Base-by-base conservation (phyloP, 2,888 invertebrate genomes). In the Eristalis intricaria region DNA sequence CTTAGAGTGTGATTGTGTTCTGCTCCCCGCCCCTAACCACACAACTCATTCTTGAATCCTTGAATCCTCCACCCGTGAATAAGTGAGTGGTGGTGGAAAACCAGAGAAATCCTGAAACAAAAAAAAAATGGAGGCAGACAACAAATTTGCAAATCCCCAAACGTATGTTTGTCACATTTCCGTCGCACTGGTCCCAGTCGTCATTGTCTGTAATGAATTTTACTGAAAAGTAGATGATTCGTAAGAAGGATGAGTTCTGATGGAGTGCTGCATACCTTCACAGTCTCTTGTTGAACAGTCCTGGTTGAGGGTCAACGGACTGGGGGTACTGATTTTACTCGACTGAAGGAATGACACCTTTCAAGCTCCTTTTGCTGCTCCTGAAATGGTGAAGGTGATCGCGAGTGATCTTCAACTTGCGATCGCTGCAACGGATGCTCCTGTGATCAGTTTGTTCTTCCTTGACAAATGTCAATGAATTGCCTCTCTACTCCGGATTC, bases 201-300 rank as follows among this genome's bases (percentile, higher is more conserved):
- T 70, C 82, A 83, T 82, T 86, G 69, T 23, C 15, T 50, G 38
- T 82, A 86, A 86, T 86, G 85, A 83, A 86, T 86, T 78, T 78
- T 70, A 69, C 68, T 69, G 38, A 50, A 61, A 32, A 63, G 5
- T n/a, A 35, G 43, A 61, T 77, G 69, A 43, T 73, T 73, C 68
- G 61, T 56, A 58, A 29, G 63, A 15, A 35, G 50, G 63, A 40
- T 64, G 26, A 38, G 50, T 8, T n/a, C 19, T 1, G 7, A n/a
- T 19, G 15, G n/a, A 19, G 43, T 2, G 32, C 38, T 13, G 32
- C 70, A 26, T 38, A 56, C 11, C 23, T 74, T 75, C 23, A 56
- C 26, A 0, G 5, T 65, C 43, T 50, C 5, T 40, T 26, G 66
- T 29, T 19, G 19, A 4, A 84, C 84, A 84, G 64, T 84, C 3